Evolutionary conservation across 2,113 vertebrate genomes (phyloP).

Genomic region (Balaenoptera acutorostrata): DNA sequence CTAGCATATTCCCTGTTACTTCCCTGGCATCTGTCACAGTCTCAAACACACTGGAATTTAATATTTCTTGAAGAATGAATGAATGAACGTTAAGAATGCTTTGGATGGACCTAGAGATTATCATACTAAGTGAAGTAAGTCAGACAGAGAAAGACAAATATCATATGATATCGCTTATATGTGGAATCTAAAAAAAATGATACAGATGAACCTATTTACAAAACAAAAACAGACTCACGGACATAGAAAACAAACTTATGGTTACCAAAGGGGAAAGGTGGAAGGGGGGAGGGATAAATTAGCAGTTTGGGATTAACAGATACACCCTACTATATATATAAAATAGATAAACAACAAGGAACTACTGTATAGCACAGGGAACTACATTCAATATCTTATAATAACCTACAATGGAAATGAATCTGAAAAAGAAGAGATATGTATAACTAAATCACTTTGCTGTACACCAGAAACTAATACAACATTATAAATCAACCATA

Average conservation of each 20-base stretch:
- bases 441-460: too few relatives aligned
- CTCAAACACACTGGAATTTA: background rate
- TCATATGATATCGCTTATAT: background rate
- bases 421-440: background rate
- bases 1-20: background rate
- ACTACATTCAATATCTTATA: background rate
- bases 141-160: background rate
- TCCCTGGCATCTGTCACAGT: background rate
- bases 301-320: too few relatives aligned
- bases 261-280: too few relatives aligned
- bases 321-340: too few relatives aligned
- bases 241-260: too few relatives aligned
- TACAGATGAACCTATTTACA: too few relatives aligned
- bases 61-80: background rate
- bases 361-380: background rate
- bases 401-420: too few relatives aligned
- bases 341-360: background rate
- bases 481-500: too few relatives aligned
- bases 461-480: too few relatives aligned
- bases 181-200: background rate
- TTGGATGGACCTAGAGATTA: background rate
- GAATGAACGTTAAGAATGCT: background rate
- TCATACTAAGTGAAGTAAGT: background rate
- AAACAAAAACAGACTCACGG: too few relatives aligned
- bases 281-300: too few relatives aligned